Conservation (phyloP, 2,797 vertebrate species). For the Sebastes oblongus region DNA sequence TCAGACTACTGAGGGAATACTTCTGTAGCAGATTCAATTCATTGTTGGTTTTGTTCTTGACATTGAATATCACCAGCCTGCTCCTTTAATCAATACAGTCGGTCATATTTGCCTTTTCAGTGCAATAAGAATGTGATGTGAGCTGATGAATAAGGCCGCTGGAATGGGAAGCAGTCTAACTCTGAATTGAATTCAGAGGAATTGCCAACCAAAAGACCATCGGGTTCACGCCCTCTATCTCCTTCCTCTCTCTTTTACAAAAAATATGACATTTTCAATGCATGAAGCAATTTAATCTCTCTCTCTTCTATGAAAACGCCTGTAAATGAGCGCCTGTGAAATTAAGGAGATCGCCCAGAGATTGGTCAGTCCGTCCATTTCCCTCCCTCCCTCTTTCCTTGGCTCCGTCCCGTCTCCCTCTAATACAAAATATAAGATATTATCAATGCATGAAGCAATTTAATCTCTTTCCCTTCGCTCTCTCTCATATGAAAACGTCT, state of each 20-base stretch:
- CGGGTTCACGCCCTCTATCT: slow-evolving; percentile 72
- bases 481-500: slow-evolving; percentile 73
- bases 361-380: slow-evolving; percentile 66
- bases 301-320: slow-evolving; percentile 66
- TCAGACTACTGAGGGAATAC: neutral
- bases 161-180: slow-evolving; percentile 47
- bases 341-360: slow-evolving; percentile 71
- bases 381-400: slow-evolving; percentile 33
- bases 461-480: slow-evolving; percentile 70
- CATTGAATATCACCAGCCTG: slow-evolving; percentile 19
- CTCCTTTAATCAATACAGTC: slow-evolving; percentile 44
- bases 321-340: slow-evolving; percentile 74
- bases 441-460: slow-evolving; percentile 84
- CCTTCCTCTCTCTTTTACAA: slow-evolving; percentile 65
- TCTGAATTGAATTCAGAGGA: slow-evolving; percentile 70
- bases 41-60: slow-evolving; percentile 31
- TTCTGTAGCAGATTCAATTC: neutral
- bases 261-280: slow-evolving; percentile 82
- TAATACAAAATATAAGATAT: slow-evolving; percentile 79
- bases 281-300: slow-evolving; percentile 80
- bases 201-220: slow-evolving; percentile 60
- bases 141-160: slow-evolving; percentile 45
- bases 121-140: slow-evolving; percentile 44
- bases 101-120: slow-evolving; percentile 45
- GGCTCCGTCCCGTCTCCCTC: slow-evolving; percentile 45